A percentile compares a stretch with the other conserved stretches of the same genome.
These are phyloP conservation scores for Gonocerus acuteangulatus DNA, from an alignment of 2,888 invertebrate species.

Conservation along the genomic window DNA sequence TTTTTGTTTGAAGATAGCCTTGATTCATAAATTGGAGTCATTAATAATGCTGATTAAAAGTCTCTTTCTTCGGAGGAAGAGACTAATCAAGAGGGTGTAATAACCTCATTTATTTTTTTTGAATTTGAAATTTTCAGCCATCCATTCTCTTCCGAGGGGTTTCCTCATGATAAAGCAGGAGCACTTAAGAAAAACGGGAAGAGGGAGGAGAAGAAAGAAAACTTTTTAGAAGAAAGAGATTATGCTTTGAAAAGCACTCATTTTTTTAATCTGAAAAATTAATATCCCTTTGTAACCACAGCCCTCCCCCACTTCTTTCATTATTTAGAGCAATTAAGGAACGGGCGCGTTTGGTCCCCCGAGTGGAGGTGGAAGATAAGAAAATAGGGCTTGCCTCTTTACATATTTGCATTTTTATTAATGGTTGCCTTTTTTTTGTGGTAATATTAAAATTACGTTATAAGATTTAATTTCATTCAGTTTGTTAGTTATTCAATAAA, in stretches of 20 bases:
- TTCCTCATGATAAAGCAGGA: background rate
- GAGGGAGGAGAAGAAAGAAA: background rate
- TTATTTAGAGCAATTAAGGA: background rate
- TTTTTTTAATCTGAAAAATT: conserved; percentile 1
- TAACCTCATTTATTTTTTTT: background rate
- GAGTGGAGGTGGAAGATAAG: background rate
- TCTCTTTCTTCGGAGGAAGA: background rate
- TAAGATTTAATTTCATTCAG: background rate
- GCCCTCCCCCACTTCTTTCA: background rate
- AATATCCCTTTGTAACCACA: conserved; percentile 1
- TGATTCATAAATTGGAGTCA: too few species aligned
- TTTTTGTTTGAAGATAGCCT: too few species aligned
- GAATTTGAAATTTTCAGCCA: background rate
- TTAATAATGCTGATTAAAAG: too few species aligned
- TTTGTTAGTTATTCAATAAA: background rate
- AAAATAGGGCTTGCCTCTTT: background rate
- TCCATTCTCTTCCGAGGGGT: background rate
- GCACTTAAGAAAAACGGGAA: background rate
- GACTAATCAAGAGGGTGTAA: background rate
- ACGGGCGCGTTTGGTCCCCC: background rate
- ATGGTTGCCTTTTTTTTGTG: background rate
- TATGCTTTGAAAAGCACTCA: background rate
- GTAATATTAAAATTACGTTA: background rate
- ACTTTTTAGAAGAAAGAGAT: conserved; percentile 1
- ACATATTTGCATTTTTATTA: background rate